Conservation (phyloP, 2,888 invertebrate species). For the Heteromurus nitidus region DNA sequence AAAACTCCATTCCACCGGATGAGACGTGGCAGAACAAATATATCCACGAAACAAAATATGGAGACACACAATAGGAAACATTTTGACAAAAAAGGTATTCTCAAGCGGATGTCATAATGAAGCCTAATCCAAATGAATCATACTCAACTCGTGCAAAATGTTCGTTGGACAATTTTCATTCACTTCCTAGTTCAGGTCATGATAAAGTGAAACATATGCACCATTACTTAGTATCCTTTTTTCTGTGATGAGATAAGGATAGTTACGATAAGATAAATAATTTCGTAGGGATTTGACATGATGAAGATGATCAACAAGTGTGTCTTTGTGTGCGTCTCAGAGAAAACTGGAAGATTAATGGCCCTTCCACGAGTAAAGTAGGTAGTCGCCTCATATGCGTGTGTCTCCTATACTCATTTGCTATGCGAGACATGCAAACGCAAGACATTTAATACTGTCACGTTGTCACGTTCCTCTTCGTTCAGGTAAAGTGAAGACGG, state of each 20-base stretch:
- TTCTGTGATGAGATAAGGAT: no score
- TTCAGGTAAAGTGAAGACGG: no score
- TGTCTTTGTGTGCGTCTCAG: not conserved
- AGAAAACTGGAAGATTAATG: slow-evolving; percentile 49
- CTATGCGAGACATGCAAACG: slow-evolving; percentile 20
- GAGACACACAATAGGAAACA: not conserved
- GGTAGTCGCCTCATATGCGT: not conserved
- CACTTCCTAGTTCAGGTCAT: slow-evolving; percentile 13
- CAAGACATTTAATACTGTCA: slow-evolving; percentile 57
- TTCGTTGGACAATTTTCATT: not conserved
- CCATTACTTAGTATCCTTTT: not conserved
- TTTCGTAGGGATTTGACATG: not conserved
- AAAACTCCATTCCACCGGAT: not conserved
- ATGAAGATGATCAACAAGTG: not conserved
- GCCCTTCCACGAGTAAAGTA: not conserved
- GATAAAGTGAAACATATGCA: not conserved
- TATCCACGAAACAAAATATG: not conserved
- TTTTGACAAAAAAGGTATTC: no score
- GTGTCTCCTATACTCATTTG: not conserved
- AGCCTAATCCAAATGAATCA: slow-evolving; percentile 13
- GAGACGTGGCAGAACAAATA: not conserved
- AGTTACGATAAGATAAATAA: no score
- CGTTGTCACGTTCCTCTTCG: slow-evolving; percentile 51
- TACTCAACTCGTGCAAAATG: not conserved
- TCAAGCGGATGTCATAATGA: no score